Conservation (phyloP, 2,797 vertebrate species). For the Sparus aurata region DNA sequence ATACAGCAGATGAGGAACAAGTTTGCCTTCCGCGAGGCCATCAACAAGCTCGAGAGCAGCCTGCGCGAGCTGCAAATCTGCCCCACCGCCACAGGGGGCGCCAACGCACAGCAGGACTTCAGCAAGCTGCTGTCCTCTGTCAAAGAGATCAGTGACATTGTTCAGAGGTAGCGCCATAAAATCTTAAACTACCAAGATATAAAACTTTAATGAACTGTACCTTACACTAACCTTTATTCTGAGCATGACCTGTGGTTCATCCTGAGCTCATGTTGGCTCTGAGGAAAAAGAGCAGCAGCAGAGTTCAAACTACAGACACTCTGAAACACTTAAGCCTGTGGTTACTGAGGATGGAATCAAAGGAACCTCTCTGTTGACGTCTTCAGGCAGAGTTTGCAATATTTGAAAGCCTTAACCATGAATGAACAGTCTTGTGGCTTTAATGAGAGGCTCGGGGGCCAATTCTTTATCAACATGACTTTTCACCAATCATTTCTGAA, state of each 20-base stretch:
- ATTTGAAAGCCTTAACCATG: constrained; percentile 71
- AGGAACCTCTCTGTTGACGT: constrained; percentile 43
- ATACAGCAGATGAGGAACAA: constrained; percentile 99
- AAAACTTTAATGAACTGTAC: constrained; percentile 49
- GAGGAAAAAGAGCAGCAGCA: constrained; percentile 42
- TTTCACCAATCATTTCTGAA: constrained; percentile 72
- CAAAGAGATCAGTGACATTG: constrained; percentile 98
- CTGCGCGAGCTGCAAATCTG: constrained; percentile 97
- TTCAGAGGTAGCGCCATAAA: constrained; percentile 94
- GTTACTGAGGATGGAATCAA: constrained; percentile 67
- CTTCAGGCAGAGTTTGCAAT: constrained; percentile 42
- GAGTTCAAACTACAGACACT: constrained; percentile 45
- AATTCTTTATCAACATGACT: constrained; percentile 67
- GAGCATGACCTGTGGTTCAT: constrained; percentile 36
- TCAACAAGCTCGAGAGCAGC: constrained; percentile 97
- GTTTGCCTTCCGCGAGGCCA: constrained; percentile 97
- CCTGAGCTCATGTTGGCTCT: constrained; percentile 25
- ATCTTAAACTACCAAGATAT: constrained; percentile 9
- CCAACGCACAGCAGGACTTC: constrained; percentile 93
- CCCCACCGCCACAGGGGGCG: constrained; percentile 89
- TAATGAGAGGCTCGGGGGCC: constrained; percentile 52
- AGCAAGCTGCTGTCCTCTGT: constrained; percentile 96
- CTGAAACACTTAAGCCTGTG: constrained; percentile 69
- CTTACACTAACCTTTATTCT: constrained; percentile 25
- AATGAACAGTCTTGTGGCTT: constrained; percentile 69